Conservation (phyloP, 2,888 invertebrate genomes). For the Nephrocerus scutellatus region DNA sequence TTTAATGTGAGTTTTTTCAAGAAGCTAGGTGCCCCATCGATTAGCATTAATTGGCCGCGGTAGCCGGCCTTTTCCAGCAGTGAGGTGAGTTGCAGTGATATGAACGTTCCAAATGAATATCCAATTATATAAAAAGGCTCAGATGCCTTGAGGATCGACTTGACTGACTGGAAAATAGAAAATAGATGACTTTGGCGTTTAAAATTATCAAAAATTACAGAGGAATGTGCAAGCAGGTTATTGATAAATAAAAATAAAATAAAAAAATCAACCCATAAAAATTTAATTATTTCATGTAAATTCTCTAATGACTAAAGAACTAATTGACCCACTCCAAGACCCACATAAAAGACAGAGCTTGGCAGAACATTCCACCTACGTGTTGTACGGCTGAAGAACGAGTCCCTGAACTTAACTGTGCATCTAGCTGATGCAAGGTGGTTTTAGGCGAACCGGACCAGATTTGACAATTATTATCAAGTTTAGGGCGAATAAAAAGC, state of each 20-base stretch:
- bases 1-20: slow-evolving; percentile 50
- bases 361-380: no score
- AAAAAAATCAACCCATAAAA: background rate
- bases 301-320: no score
- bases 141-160: slow-evolving; percentile 51
- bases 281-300: background rate
- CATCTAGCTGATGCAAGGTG: no score
- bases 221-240: background rate
- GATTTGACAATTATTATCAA: no score
- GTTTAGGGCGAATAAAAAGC: no score
- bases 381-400: no score
- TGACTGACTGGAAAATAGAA: slow-evolving; percentile 52
- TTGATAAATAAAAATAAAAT: background rate
- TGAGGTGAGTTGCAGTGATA: slow-evolving; percentile 69
- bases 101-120: slow-evolving; percentile 79
- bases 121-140: slow-evolving; percentile 70
- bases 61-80: slow-evolving; percentile 62
- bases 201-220: background rate
- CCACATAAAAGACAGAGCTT: no score
- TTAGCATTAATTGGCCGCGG: slow-evolving; percentile 58
- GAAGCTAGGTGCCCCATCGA: slow-evolving; percentile 77
- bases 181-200: slow-evolving; percentile 10
- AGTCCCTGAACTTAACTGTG: no score
- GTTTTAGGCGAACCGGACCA: no score
- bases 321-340: no score